phyloP scores from a whole-genome alignment of 2,888 invertebrate species.

The Phragmatobia fuliginosa region DNA sequence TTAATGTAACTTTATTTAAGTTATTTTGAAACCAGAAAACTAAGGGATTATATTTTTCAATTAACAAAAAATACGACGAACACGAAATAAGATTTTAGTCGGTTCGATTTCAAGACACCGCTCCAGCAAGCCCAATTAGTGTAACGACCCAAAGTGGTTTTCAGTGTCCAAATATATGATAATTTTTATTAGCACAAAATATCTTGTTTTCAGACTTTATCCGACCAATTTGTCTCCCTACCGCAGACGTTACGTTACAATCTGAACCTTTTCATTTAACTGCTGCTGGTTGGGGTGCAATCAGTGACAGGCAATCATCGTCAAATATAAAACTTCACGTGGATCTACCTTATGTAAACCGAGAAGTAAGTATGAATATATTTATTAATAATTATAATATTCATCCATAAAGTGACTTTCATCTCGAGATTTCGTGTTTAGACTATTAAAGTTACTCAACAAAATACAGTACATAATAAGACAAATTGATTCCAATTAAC shows the following conservation, averaged over 20 bases:
- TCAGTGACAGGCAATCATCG: background rate
- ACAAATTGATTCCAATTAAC: too few species aligned
- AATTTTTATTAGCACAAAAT: background rate
- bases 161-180: background rate
- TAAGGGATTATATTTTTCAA: too few species aligned
- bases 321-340: background rate
- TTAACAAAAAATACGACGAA: too few species aligned
- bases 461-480: too few species aligned
- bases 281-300: constrained; percentile 11
- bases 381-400: too few species aligned
- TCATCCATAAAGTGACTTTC: too few species aligned
- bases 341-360: background rate
- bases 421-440: too few species aligned
- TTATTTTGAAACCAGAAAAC: too few species aligned
- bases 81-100: too few species aligned
- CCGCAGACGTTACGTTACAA: constrained; percentile 19
- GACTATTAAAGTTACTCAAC: too few species aligned
- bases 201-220: constrained; percentile 33
- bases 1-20: too few species aligned
- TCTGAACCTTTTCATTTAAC: constrained; percentile 9
- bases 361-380: background rate
- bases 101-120: background rate
- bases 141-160: background rate
- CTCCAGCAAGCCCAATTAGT: background rate
- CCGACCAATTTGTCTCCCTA: constrained; percentile 34